A percentile compares a stretch with the other conserved stretches of the same genome.
Conservation (phyloP, 2,797 vertebrate species). For the Furcifer pardalis region DNA sequence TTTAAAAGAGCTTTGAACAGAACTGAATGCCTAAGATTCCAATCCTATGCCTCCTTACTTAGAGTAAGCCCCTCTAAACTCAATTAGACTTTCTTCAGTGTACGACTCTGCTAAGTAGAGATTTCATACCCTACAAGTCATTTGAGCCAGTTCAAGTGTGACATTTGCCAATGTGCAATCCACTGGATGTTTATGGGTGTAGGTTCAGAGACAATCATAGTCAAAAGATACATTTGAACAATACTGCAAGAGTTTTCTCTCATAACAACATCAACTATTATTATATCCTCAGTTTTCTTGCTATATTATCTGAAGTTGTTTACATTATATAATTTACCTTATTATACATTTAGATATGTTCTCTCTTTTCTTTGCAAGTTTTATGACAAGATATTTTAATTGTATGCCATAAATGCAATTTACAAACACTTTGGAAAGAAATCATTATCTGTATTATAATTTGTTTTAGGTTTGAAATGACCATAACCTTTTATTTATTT, state of each 20-base stretch:
- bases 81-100: background rate
- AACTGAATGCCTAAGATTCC: background rate
- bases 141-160: background rate
- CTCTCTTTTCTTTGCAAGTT: constrained; percentile 30
- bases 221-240: background rate
- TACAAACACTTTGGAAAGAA: background rate
- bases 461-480: constrained; percentile 24
- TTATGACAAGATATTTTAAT: constrained; percentile 27
- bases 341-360: constrained; percentile 21
- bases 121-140: background rate
- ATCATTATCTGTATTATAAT: constrained; percentile 28
- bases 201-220: constrained; percentile 27
- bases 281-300: constrained; percentile 22
- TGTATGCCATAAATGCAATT: constrained; percentile 28
- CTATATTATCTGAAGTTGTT: constrained; percentile 18
- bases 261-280: background rate
- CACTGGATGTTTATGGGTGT: background rate
- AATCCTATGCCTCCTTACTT: background rate
- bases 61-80: background rate
- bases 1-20: constrained; percentile 3
- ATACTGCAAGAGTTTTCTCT: background rate
- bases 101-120: background rate
- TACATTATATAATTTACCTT: constrained; percentile 10
- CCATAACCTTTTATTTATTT: constrained; percentile 31
- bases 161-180: background rate